Evolutionary conservation across 2,797 vertebrate genomes (phyloP).

Genomic region (Coluber constrictor): DNA sequence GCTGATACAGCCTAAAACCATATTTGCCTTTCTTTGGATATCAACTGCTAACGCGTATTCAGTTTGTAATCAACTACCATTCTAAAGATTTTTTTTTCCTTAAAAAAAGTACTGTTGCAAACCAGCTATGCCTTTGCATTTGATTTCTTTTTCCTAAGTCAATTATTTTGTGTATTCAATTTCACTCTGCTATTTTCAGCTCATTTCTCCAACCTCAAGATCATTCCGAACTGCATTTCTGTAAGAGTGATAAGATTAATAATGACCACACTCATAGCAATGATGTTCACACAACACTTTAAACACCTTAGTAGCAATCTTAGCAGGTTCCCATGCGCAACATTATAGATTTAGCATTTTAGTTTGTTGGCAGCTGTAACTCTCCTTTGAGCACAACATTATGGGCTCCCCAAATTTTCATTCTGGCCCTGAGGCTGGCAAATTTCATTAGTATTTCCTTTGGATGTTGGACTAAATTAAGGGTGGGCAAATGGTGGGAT

Average conservation of each 20-base stretch:
- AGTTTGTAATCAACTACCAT: background rate
- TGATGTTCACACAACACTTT: background rate
- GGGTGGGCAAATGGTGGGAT: background rate
- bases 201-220: background rate
- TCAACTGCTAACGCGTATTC: background rate
- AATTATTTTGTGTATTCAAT: background rate
- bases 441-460: background rate
- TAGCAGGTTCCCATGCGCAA: background rate
- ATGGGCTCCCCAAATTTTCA: background rate
- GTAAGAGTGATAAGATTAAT: background rate
- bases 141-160: background rate
- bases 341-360: background rate
- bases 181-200: background rate
- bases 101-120: background rate
- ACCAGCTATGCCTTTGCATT: background rate
- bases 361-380: background rate
- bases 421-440: background rate
- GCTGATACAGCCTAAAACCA: background rate
- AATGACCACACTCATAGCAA: background rate
- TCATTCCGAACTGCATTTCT: background rate
- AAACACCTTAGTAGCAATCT: background rate
- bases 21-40: background rate
- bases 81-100: background rate
- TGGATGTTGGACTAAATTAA: background rate
- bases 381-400: background rate